Percentiles rank a stretch among this genome's conserved stretches.
Conservation (phyloP, 1,140 invertebrate genomes). For the Hylaeus volcanicus region DNA sequence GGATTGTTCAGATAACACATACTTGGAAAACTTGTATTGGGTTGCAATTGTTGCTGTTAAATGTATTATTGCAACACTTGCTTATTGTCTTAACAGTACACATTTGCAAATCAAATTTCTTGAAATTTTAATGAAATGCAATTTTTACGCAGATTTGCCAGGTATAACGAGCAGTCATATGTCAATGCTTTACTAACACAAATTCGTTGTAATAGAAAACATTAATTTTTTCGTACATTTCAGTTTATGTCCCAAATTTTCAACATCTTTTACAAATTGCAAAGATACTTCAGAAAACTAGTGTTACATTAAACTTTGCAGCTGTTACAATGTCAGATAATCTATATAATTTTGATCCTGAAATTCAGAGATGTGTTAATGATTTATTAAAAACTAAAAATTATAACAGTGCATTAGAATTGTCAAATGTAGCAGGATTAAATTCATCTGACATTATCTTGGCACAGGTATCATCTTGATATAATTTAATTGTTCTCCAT, state of each 20-base stretch:
- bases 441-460: slow-evolving; percentile 72
- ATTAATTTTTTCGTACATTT: slow-evolving; percentile 52
- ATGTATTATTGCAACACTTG: slow-evolving; percentile 81
- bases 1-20: slow-evolving; percentile 67
- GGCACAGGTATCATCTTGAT: slow-evolving; percentile 65
- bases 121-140: slow-evolving; percentile 77
- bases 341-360: slow-evolving; percentile 63
- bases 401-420: slow-evolving; percentile 82
- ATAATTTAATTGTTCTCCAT: not conserved
- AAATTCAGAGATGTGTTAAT: slow-evolving; percentile 80
- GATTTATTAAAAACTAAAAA: slow-evolving; percentile 78
- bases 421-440: slow-evolving; percentile 81
- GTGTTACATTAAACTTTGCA: slow-evolving; percentile 70
- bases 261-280: slow-evolving; percentile 80
- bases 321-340: slow-evolving; percentile 70
- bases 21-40: slow-evolving; percentile 79
- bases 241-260: slow-evolving; percentile 81
- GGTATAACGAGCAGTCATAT: slow-evolving; percentile 69
- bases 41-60: slow-evolving; percentile 81
- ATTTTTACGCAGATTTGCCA: slow-evolving; percentile 81
- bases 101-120: slow-evolving; percentile 82
- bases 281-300: slow-evolving; percentile 76
- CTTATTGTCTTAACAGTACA: slow-evolving; percentile 81
- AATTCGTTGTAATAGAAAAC: not conserved
- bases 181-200: not conserved